Conservation (phyloP, 2,888 invertebrate species). For the Troides aeacus region DNA sequence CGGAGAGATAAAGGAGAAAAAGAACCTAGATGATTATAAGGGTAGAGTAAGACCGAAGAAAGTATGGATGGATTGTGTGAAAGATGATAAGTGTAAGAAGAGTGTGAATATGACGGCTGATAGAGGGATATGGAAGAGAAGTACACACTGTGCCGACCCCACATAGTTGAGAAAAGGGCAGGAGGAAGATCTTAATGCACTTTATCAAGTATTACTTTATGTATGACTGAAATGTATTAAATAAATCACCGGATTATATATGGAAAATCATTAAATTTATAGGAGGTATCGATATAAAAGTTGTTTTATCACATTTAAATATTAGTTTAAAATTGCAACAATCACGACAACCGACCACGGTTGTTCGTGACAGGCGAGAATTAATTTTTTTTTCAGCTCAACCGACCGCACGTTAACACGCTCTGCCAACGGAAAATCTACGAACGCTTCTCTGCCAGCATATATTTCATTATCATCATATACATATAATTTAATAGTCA, state of each 20-base stretch:
- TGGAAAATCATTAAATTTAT: slow-evolving; percentile 1
- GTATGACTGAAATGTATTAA: neutral
- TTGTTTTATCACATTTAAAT: slow-evolving; percentile 17
- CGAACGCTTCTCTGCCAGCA: slow-evolving; percentile 44
- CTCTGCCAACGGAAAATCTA: slow-evolving; percentile 32
- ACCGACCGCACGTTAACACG: slow-evolving; percentile 37
- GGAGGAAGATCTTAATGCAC: no score
- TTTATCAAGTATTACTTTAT: neutral
- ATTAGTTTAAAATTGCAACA: slow-evolving; percentile 31
- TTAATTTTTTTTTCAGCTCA: slow-evolving; percentile 49
- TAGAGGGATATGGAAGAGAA: no score
- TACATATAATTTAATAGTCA: slow-evolving; percentile 43
- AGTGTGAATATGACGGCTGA: no score
- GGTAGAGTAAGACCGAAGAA: no score
- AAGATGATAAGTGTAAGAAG: no score
- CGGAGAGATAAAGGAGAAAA: no score
- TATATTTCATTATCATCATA: slow-evolving; percentile 51
- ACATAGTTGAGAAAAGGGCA: no score
- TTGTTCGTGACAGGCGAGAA: slow-evolving; percentile 30
- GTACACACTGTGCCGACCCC: no score
- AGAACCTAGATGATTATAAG: no score
- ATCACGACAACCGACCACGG: slow-evolving; percentile 24
- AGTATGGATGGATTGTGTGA: no score
- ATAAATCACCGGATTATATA: neutral
- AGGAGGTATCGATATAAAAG: slow-evolving; percentile 9